Base-by-base conservation (phyloP, 2,113 vertebrate species). In the Leptosomus discolor region DNA sequence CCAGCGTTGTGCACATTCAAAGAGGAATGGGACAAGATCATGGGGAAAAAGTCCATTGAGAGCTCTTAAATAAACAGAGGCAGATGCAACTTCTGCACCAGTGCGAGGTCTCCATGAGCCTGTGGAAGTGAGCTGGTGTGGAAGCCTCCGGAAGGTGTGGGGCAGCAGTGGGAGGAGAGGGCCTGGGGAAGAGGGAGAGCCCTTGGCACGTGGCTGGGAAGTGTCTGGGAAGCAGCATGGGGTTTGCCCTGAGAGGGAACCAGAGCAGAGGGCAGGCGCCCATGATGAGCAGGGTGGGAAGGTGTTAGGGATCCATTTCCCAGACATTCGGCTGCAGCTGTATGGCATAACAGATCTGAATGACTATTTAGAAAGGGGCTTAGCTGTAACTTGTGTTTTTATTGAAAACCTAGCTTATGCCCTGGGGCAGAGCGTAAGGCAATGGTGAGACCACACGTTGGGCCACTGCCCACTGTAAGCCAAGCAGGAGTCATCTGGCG, bases 401-500 rank as follows among this genome's bases (percentile, higher is more conserved):
- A n/a, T n/a, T n/a, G n/a, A n/a, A n/a, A n/a, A n/a, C n/a, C n/a
- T n/a, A n/a, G n/a, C n/a, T n/a, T n/a, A n/a, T n/a, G n/a, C n/a
- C n/a, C n/a, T n/a, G n/a, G n/a, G n/a, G n/a, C n/a, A n/a, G n/a
- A n/a, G n/a, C n/a, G n/a, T n/a, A n/a, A 39, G 37, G 34, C 13
- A 17, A 21, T 15, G 34, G 29, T 2, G 8, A 82, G 32, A 23
- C n/a, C 29, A 29, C n/a, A n/a, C n/a, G n/a, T n/a, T n/a, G 53
- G 34, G 37, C 39, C 0, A 0, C 18, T 0, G 5, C 41, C 51
- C 0, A 4, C 51, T 37, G 9, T 24, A 34, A 53, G 23, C 45
- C 34, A n/a, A 53, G 61, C 27, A 34, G 45, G 51, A 58, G 29
- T 5, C 1, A 0, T n/a, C 29, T 14, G 20, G 46, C 2, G 1